Evolutionary conservation across 2,113 vertebrate genomes (phyloP), one percentile per base, ranked within the genome.

Genomic region (Zingel zingel): DNA sequence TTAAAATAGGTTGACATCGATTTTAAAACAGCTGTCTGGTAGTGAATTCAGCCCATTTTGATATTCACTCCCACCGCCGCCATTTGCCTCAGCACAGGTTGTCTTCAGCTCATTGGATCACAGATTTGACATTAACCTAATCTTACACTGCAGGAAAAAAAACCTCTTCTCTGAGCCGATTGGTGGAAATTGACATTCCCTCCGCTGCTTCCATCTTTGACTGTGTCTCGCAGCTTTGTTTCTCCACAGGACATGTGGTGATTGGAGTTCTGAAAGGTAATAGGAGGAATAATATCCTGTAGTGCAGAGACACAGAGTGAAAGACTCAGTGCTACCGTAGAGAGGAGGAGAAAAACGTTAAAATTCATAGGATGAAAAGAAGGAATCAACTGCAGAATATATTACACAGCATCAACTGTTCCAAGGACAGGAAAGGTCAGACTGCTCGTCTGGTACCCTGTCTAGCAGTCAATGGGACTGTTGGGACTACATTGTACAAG

Each of bases 371-470:
- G 75, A 75, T 0, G 30, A 87, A 83, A 87, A 90, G 39, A 88
- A 88, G 75, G 79, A 93, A 91, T 93, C 88, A 90, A 88, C 86
- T 88, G 86, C 71, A 66, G 93, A 93, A 95, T 94, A 91, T 47
- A 93, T 93, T 93, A 93, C 71, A 67, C 84, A 78, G 86, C 78
- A 65, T 87, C 77, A 73, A 89, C 85, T 74, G 70, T 74, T 90
- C 75, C 83, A 91, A 94, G 92, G 94, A 94, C 92, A 79, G 56
- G 18, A 92, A 89, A 93, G 94, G 93, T 93, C 91, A 94, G 67
- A 27, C 72, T 81, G 88, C 88, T 87, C 69, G 62, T 92, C 86
- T 93, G 90, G 77, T 72, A 61, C 58, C 8, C 51, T 63, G 82
- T 87, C 64, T 71, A 21, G 76, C 81, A 85, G 79, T 85, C 79